Conservation (phyloP, 2,797 vertebrate genomes). For the Falco rusticolus region DNA sequence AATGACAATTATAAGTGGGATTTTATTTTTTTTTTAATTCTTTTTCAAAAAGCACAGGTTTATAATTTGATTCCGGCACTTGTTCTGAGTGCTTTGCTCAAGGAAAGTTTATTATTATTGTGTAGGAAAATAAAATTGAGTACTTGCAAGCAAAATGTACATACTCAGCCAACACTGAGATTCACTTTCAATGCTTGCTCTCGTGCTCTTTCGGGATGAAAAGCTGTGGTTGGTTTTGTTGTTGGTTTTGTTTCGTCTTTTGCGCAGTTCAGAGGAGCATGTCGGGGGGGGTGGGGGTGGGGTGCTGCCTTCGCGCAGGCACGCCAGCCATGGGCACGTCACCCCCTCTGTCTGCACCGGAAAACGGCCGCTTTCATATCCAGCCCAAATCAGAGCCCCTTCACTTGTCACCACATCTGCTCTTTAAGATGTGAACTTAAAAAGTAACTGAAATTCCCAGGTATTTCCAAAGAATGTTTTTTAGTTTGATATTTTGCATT, state of each 20-base stretch:
- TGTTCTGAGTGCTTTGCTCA: not conserved
- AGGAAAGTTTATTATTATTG: not conserved
- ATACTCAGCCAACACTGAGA: not conserved
- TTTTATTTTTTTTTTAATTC: not conserved
- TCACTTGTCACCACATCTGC: not conserved
- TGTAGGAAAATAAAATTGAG: not conserved
- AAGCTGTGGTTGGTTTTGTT: not conserved
- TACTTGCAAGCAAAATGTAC: not conserved
- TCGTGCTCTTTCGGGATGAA: not conserved
- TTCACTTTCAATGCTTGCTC: not conserved
- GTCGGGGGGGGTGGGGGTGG: no score
- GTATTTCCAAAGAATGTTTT: not conserved
- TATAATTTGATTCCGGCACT: not conserved
- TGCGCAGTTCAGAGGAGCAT: not conserved
- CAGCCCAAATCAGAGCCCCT: not conserved
- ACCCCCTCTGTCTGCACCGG: not conserved
- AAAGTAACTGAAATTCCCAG: not conserved
- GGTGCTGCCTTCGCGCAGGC: not conserved
- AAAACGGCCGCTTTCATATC: not conserved
- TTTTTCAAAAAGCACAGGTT: not conserved
- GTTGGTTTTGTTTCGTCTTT: not conserved
- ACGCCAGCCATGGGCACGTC: not conserved
- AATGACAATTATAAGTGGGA: not conserved
- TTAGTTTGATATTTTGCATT: not conserved
- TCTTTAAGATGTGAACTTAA: not conserved